Evolutionary conservation across 2,797 vertebrate genomes (phyloP).

Genomic region (Squalus acanthias): DNA sequence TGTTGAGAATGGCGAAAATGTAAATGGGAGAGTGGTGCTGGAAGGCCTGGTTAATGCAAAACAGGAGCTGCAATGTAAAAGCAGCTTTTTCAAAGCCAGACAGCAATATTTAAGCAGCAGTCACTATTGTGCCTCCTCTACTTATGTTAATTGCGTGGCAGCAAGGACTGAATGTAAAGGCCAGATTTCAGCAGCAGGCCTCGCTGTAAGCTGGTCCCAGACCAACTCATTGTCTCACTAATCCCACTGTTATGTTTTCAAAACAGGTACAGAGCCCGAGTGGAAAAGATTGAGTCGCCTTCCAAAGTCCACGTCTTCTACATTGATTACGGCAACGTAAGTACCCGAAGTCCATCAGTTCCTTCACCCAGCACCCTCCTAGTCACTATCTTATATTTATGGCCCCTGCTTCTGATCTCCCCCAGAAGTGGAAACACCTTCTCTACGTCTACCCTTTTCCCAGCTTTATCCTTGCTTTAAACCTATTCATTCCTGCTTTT

Average conservation of each 20-base stretch:
- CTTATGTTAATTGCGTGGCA: neutral
- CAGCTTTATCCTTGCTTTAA: too few relatives aligned
- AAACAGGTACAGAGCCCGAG: constrained; percentile 86
- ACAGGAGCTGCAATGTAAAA: neutral
- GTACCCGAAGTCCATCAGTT: constrained; percentile 50
- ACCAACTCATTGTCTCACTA: neutral
- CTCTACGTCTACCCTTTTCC: neutral
- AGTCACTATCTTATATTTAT: neutral
- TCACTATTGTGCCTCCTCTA: neutral
- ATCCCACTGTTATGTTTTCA: neutral
- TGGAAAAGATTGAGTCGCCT: constrained; percentile 83
- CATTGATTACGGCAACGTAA: constrained; percentile 96
- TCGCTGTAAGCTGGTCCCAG: neutral
- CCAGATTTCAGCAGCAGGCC: neutral
- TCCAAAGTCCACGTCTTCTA: constrained; percentile 88
- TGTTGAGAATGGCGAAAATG: neutral
- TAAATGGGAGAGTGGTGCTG: neutral
- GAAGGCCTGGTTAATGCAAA: neutral
- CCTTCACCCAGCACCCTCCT: neutral
- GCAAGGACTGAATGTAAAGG: neutral
- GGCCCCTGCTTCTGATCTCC: neutral
- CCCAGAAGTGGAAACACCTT: neutral
- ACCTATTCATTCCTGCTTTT: too few relatives aligned
- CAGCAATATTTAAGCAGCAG: neutral
- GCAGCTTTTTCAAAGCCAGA: neutral